Conservation (phyloP, 1,140 invertebrate species). For the Teleopsis dalmanni region DNA sequence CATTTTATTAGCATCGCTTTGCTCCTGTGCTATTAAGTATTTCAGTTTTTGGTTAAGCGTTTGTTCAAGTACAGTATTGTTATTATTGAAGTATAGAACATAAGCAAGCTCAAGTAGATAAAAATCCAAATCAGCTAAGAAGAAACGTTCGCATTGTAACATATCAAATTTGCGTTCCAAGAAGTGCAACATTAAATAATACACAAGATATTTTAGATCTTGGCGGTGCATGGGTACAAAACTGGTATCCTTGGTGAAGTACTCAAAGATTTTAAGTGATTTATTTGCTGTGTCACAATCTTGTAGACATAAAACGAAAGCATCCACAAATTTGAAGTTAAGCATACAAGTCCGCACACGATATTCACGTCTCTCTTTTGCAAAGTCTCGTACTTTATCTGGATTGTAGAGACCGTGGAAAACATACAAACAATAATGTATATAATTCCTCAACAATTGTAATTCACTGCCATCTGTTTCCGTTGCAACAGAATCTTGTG, state of each 20-base stretch:
- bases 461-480: slow-evolving; percentile 14
- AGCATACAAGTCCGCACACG: slow-evolving; percentile 40
- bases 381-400: slow-evolving; percentile 45
- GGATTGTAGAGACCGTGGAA: slow-evolving; percentile 50
- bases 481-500: not conserved
- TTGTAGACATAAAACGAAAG: slow-evolving; percentile 34
- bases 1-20: slow-evolving; percentile 4
- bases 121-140: slow-evolving; percentile 39
- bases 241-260: slow-evolving; percentile 43
- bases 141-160: slow-evolving; percentile 37
- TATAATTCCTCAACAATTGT: slow-evolving; percentile 34
- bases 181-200: slow-evolving; percentile 39
- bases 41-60: slow-evolving; percentile 42
- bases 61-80: slow-evolving; percentile 38
- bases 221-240: slow-evolving; percentile 37
- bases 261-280: slow-evolving; percentile 40
- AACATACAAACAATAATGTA: slow-evolving; percentile 51
- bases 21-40: slow-evolving; percentile 25
- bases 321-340: slow-evolving; percentile 40
- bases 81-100: slow-evolving; percentile 43
- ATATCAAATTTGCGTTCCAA: slow-evolving; percentile 33
- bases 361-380: slow-evolving; percentile 32
- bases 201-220: slow-evolving; percentile 41
- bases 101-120: slow-evolving; percentile 41
- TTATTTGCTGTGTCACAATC: slow-evolving; percentile 28